These are phyloP conservation scores for Stomatorhinus ivindoensis DNA, from an alignment of 2,113 vertebrate species.

Conservation along the genomic window DNA sequence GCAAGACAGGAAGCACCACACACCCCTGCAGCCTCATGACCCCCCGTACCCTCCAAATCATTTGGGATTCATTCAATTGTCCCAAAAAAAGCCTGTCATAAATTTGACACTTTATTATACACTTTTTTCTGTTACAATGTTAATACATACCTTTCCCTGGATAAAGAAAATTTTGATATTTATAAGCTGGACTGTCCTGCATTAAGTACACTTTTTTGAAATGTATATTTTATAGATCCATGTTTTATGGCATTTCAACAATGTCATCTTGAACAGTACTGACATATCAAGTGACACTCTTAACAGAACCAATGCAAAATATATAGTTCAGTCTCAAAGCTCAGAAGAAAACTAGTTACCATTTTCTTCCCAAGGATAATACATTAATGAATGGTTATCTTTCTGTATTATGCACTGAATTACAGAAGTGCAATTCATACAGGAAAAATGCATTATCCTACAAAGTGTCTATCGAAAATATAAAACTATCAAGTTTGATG, in stretches of 20 bases:
- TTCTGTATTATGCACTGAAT: background rate
- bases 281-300: background rate
- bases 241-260: background rate
- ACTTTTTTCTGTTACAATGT: slow-evolving; percentile 8
- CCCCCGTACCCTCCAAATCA: background rate
- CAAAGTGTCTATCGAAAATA: background rate
- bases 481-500: background rate
- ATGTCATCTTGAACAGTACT: background rate
- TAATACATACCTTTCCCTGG: background rate
- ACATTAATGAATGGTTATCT: background rate
- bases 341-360: background rate
- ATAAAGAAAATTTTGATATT: background rate
- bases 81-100: background rate
- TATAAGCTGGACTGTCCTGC: background rate
- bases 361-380: background rate
- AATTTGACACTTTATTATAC: background rate
- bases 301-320: background rate
- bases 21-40: too few relatives aligned
- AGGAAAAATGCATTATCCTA: background rate
- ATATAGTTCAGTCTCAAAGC: background rate
- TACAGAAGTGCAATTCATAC: background rate
- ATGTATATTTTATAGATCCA: background rate
- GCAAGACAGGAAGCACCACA: too few relatives aligned
- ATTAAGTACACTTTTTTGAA: slow-evolving; percentile 6
- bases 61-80: background rate